These are phyloP conservation scores for Notodonta ziczac DNA, from an alignment of 2,888 invertebrate genomes.

Conservation along the genomic window DNA sequence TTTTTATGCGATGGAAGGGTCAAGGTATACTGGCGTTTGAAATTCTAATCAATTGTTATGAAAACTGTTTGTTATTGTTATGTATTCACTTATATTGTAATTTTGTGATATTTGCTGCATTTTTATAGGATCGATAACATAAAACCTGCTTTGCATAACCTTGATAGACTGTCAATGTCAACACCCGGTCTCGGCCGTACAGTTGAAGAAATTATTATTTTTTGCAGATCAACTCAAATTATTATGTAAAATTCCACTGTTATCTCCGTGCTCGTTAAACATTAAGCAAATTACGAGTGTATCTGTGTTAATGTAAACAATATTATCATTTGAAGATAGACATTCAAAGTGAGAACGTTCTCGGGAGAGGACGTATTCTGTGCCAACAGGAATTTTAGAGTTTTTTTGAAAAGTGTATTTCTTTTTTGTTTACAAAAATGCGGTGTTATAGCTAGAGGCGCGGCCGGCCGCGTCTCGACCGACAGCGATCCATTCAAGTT, in stretches of 20 bases:
- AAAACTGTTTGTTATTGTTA: background rate
- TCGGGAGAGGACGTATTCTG: slow-evolving; percentile 54
- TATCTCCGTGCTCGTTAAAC: slow-evolving; percentile 36
- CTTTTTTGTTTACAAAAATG: slow-evolving; percentile 61
- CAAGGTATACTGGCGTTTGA: background rate
- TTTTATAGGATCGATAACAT: background rate
- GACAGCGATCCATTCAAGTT: slow-evolving; percentile 35
- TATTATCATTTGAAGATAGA: slow-evolving; percentile 34
- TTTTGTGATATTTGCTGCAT: background rate
- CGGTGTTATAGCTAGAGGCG: slow-evolving; percentile 68
- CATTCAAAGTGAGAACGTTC: slow-evolving; percentile 57
- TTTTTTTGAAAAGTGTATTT: slow-evolving; percentile 31
- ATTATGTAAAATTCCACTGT: slow-evolving; percentile 66
- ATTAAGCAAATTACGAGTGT: slow-evolving; percentile 23
- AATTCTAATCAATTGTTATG: background rate
- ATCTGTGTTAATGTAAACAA: slow-evolving; percentile 47
- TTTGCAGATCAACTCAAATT: slow-evolving; percentile 28
- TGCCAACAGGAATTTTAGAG: slow-evolving; percentile 10
- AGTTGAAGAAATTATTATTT: background rate
- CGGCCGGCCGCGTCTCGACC: slow-evolving; percentile 60
- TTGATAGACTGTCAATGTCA: slow-evolving; percentile 22
- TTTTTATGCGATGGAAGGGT: background rate
- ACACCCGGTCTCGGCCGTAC: slow-evolving; percentile 13
- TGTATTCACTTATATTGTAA: background rate
- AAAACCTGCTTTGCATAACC: slow-evolving; percentile 12